Evolutionary conservation across 2,113 vertebrate genomes (phyloP), one percentile per base, ranked within the genome.

Genomic region (Chlamydotis undulata): DNA sequence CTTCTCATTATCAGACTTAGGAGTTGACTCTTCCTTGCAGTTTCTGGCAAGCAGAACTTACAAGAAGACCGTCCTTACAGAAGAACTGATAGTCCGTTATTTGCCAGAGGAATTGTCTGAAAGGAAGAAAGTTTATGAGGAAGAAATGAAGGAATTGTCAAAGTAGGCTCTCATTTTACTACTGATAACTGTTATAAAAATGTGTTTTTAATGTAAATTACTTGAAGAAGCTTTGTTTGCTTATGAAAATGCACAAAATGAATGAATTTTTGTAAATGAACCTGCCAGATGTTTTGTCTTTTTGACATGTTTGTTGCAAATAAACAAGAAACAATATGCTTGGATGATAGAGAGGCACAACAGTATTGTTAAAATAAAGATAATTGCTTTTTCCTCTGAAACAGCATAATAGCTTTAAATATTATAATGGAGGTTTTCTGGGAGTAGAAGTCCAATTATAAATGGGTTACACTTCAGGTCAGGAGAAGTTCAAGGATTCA

Each of bases 61-160:
- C 93, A 99, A 98, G 82, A 99, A 98, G 97, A 99, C 99, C 9
- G 57, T 98, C 95, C 97, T 99, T 95, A 99, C 98, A 77, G 99
- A 99, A 97, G 99, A 99, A 73, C 96, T 99, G 69, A 98, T 99
- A 94, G 97, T 98, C 96, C 98, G 94, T 56, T 99, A 98, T 97
- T 98, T 99, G 64, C 98, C 98, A 56, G 98, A 99, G 19, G 99
- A 99, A 79, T 97, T 99, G 88, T 98, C 97, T 15, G 99, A 99
- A 92, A 98, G 99, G 95, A 99, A 98, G 96, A 99, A 98, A 96
- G 97, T 99, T 91, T 98, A 99, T 41, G 99, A 99, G 86, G 99
- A 99, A 95, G 99, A 99, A 97, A 98, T 99, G 98, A 98, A 97
- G 74, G 99, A 99, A 95, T 97, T 99, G 31, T 99, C 99, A 70